Conservation (phyloP, 2,797 vertebrate genomes). For the Lagocephalus sceleratus region DNA sequence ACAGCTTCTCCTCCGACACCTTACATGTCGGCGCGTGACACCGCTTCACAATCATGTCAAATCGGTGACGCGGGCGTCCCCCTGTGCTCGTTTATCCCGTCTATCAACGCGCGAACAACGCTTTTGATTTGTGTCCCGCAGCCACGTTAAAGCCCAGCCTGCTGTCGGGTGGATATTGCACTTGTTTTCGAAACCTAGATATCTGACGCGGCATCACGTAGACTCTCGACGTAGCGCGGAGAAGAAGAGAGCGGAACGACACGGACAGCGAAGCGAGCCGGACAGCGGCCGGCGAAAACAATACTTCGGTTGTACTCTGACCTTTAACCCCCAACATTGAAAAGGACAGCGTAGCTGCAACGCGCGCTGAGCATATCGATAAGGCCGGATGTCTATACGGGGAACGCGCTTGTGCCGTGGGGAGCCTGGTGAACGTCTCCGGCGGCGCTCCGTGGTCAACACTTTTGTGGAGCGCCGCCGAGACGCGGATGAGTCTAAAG, state of each 20-base stretch:
- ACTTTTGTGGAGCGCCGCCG: conserved; percentile 8
- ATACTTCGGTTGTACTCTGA: conserved; percentile 5
- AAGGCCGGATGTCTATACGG: conserved; percentile 38
- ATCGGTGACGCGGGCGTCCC: too few species aligned
- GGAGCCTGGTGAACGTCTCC: conserved; percentile 21
- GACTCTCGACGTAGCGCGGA: conserved; percentile 8
- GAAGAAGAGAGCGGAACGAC: conserved; percentile 7
- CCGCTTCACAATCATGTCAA: too few species aligned
- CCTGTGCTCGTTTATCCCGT: conserved; percentile 15
- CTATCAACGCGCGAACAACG: conserved; percentile 16
- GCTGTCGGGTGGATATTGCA: conserved; percentile 40
- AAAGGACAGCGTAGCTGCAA: conserved; percentile 25
- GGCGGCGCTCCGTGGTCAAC: conserved; percentile 13
- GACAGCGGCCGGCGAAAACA: conserved; percentile 1
- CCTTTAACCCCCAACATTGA: conserved; percentile 21
- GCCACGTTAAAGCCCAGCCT: conserved; percentile 2
- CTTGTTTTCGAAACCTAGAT: conserved; percentile 17
- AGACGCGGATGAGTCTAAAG: background rate
- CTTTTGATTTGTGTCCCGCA: background rate
- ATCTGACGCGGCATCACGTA: conserved; percentile 14
- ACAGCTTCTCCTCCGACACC: background rate
- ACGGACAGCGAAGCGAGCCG: conserved; percentile 3
- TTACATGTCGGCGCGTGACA: conserved; percentile 42
- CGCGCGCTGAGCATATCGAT: conserved; percentile 18
- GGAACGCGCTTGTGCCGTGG: conserved; percentile 10